These are phyloP conservation scores for Capreolus pygargus DNA, from an alignment of 2,113 vertebrate species.

Conservation along the genomic window DNA sequence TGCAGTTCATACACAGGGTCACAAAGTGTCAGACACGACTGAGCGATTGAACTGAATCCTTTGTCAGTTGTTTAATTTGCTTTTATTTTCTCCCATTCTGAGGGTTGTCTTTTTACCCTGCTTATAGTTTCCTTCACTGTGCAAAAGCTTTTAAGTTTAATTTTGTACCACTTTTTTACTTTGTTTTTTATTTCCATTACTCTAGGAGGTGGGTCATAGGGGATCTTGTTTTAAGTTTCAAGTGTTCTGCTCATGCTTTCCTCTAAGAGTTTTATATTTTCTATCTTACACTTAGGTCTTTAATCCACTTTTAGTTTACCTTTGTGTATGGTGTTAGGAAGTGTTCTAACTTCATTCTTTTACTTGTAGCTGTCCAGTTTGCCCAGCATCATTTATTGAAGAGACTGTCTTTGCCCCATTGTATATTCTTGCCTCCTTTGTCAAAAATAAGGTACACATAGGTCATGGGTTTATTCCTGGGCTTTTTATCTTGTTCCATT, in stretches of 20 bases:
- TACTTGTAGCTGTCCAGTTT: neutral
- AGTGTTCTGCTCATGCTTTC: neutral
- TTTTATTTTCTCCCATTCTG: neutral
- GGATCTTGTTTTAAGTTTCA: neutral
- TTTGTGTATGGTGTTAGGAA: neutral
- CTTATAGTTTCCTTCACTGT: neutral
- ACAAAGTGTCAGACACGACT: neutral
- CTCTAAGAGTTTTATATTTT: neutral
- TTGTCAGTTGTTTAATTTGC: neutral
- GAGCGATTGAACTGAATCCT: neutral
- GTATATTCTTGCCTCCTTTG: neutral
- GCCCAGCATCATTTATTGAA: neutral
- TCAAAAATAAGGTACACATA: neutral
- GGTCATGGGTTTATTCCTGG: neutral
- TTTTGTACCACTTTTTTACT: neutral
- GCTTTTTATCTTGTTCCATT: neutral
- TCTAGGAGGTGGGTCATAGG: neutral
- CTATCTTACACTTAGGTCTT: neutral
- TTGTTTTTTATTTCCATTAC: neutral
- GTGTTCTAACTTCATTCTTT: neutral
- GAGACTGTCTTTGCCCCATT: neutral
- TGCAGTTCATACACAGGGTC: neutral
- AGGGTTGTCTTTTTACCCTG: neutral
- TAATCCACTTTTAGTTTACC: neutral
- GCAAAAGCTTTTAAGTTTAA: neutral